Base-by-base conservation (phyloP, 2,797 vertebrate species). In the Alosa sapidissima region DNA sequence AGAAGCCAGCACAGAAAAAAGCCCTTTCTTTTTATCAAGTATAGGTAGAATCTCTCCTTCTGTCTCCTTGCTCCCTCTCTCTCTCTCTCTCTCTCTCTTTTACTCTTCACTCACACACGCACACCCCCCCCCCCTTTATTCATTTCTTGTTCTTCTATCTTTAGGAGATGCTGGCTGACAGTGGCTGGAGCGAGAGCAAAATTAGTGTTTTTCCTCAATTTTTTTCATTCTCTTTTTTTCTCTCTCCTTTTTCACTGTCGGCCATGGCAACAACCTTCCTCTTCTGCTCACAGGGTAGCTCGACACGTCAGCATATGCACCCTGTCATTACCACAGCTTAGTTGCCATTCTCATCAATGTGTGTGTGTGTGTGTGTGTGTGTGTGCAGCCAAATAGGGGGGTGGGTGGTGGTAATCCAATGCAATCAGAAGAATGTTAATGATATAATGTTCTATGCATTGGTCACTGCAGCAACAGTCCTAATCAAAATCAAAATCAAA, bases 21-120 rank as follows among this genome's bases (percentile, higher is more conserved):
- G n/a, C 86, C 83, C 45, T 87, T 87, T 88, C 89, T 93, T 91
- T 93, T 91, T 87, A 36, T 85, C 88, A 52, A 47, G 13, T 75
- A 58, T 28, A 45, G 58, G 62, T 54, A 62, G 51, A 60, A 90
- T 52, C 86, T 58, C 60, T 83, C 8, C 49, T 33, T 28, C 16
- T 10, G 5, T 83, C 36, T 24, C 58, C 28, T 55, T 54, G 16
- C n/a, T 47, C 49, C 41, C 47, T 47, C 16, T 75, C 82, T 88
- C 81, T 60, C 84, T n/a, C n/a, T n/a, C n/a, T n/a, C n/a, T 83
- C 33, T 65, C 58, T 33, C 24, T 11, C 10, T 13, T 16, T 45
- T 1, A 5, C 13, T 19, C 16, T 33, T 5, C 68, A 75, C 68
- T 19, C 33, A 75, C 36, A 45, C 68, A 75, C 68, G 45, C 72